Evolutionary conservation across 1,140 invertebrate species (phyloP), one percentile per base, ranked within the genome.

Genomic region (Meloidogyne hapla): DNA sequence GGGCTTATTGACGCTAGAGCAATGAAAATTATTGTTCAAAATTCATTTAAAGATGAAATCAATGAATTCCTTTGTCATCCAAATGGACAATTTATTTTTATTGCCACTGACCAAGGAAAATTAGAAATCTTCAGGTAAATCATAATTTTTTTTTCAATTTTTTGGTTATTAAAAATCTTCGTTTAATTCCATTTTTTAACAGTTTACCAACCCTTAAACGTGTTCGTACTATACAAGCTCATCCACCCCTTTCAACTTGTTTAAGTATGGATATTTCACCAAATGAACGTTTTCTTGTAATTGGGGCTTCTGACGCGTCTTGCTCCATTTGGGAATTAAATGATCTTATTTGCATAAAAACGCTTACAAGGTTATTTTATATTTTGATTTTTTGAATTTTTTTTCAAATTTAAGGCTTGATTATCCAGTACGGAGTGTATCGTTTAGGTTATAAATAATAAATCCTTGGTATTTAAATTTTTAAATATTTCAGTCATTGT

Each of bases 181-280:
- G n/a, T 66, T 13, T 9, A 38, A 33, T 42, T 26, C 28, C 2
- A 42, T 3, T 25, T 69, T 28, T 69, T 56, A 83, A 79, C 13
- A 83, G 80, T 23, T 69, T 79, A 25, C 74, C 80, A 10, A 69
- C 45, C 18, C 69, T 81, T 13, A 83, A 78, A 63, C 81, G 77
- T 23, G 21, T 75, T 64, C 64, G 72, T 33, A 81, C 81, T 9
- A 62, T 81, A 28, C 81, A 79, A 40, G 80, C 80, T 18, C 80
- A 81, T 42, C 80, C 80, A 45, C 80, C 68, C n/a, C 81, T 81
- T n/a, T 83, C 80, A 18, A 67, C 83, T 13, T 82, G 81, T 56
- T 45, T 80, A 13, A 80, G 78, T 63, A 68, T 80, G 26, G 71
- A 25, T 26, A 68, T 81, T 28, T 81, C 80, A 2, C 80, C 80